These are phyloP conservation scores for Trichogramma dendrolimi DNA, from an alignment of 2,888 invertebrate genomes.

Conservation along the genomic window DNA sequence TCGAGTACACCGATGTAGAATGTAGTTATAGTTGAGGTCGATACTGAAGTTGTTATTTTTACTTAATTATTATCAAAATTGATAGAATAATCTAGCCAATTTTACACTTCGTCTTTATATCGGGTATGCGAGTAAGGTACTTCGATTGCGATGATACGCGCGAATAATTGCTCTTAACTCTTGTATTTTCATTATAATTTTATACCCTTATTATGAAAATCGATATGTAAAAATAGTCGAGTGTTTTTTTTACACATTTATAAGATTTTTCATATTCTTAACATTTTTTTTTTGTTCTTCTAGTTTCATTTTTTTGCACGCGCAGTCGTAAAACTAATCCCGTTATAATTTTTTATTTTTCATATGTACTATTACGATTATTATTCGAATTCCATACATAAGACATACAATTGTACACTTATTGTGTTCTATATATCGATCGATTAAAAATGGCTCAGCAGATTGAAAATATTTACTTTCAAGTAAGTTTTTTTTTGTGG, in stretches of 20 bases:
- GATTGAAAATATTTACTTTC: neutral
- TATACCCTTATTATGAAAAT: constrained; percentile 1
- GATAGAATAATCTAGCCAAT: constrained; percentile 32
- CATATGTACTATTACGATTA: too few species aligned
- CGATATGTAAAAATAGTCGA: constrained; percentile 22
- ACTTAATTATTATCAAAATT: constrained; percentile 24
- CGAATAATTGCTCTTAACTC: neutral
- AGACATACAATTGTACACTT: too few species aligned
- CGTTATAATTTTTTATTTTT: constrained; percentile 1
- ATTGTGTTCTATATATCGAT: too few species aligned
- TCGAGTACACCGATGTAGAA: too few species aligned
- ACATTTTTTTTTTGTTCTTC: constrained; percentile 9
- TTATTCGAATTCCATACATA: too few species aligned
- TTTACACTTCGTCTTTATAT: too few species aligned
- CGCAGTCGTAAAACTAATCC: constrained; percentile 8
- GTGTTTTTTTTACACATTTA: constrained; percentile 9
- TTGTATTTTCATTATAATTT: neutral
- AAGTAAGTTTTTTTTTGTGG: neutral
- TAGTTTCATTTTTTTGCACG: neutral
- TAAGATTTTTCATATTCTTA: constrained; percentile 6
- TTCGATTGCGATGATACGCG: constrained; percentile 2
- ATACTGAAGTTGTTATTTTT: too few species aligned
- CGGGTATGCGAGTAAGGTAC: constrained; percentile 26
- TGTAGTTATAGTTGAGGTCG: too few species aligned
- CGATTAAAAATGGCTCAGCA: too few species aligned